A percentile compares a stretch with the other conserved stretches of the same genome.
phyloP scores from a whole-genome alignment of 2,888 invertebrate genomes.

The Spodoptera picta region DNA sequence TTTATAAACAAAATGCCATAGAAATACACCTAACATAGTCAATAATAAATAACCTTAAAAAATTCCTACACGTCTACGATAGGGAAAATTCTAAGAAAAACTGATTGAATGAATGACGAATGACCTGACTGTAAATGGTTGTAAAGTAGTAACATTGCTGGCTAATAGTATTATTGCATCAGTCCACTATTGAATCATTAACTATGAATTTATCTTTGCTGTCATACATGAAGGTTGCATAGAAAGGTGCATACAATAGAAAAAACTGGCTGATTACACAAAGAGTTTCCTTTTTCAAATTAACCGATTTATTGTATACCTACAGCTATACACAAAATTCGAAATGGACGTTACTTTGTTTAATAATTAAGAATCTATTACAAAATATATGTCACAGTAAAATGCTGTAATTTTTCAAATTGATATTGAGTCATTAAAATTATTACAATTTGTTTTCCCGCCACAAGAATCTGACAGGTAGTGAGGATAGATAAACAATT shows the following conservation, averaged over 20 bases:
- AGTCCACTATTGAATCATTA: not conserved
- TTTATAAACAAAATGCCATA: too few relatives aligned
- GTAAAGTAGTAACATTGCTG: conserved; percentile 4
- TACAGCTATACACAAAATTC: too few relatives aligned
- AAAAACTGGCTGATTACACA: too few relatives aligned
- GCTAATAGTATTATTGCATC: conserved; percentile 9
- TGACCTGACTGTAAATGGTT: conserved; percentile 12
- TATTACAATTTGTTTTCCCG: not conserved
- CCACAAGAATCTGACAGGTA: not conserved
- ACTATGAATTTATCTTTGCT: not conserved
- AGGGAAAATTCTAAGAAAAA: conserved; percentile 24
- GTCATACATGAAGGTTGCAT: not conserved
- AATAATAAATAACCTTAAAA: not conserved
- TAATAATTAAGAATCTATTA: too few relatives aligned
- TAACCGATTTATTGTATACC: too few relatives aligned
- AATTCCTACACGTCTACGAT: conserved; percentile 22
- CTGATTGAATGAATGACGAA: conserved; percentile 6
- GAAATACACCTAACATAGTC: too few relatives aligned
- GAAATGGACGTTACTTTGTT: too few relatives aligned
- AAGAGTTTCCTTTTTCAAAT: too few relatives aligned
- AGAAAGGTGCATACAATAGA: too few relatives aligned
- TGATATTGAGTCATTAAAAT: too few relatives aligned
- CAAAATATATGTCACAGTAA: too few relatives aligned
- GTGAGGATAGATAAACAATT: conserved; percentile 14
- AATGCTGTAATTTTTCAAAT: too few relatives aligned